Base-by-base conservation (phyloP, 2,113 vertebrate species). In the Bambusicola thoracicus region DNA sequence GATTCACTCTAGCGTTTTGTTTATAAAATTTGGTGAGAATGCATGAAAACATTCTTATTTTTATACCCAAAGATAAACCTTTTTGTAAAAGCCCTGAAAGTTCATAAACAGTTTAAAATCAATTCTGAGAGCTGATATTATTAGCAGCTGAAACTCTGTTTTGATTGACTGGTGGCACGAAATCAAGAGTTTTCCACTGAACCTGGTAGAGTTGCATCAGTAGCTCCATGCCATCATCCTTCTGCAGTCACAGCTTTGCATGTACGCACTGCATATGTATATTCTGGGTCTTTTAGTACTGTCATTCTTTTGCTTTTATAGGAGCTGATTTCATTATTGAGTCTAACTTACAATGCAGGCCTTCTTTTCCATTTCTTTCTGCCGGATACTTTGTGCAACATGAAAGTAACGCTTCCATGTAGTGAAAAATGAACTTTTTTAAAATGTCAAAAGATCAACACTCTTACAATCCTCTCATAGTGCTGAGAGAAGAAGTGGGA, bases 101-200 rank as follows among this genome's bases (percentile, higher is more conserved):
- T 78, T 93, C 38, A 87, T 89, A 87, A 93, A 87, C 41, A 69
- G 70, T 75, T 94, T 93, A 77, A 90, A 86, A 87, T 41, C 72
- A 92, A 66, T 89, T 93, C 51, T 87, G 74, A 93, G 87, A 89
- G 58, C 63, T 89, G 74, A 63, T 87, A 44, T 77, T 92, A 66
- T 88, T 90, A 92, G 36, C 63, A 90, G 55, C 58, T 89, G 70
- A 44, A 92, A 81, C 58, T 90, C 40, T 68, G 41, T 75, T 93
- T 85, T 90, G 70, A 79, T 95, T 86, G 70, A 79, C 93, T 86
- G 48, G 10, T 49, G 61, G 18, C 48, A 30, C 48, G 81, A 92
- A 92, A 85, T 40, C 27, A 90, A 58, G 70, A 55, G 36, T 38
- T 32, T 21, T 75, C 43, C 55, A n/a, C 32, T 63, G 67, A 79